phyloP scores from a whole-genome alignment of 2,888 invertebrate species.

The Camptogramma bilineatum region DNA sequence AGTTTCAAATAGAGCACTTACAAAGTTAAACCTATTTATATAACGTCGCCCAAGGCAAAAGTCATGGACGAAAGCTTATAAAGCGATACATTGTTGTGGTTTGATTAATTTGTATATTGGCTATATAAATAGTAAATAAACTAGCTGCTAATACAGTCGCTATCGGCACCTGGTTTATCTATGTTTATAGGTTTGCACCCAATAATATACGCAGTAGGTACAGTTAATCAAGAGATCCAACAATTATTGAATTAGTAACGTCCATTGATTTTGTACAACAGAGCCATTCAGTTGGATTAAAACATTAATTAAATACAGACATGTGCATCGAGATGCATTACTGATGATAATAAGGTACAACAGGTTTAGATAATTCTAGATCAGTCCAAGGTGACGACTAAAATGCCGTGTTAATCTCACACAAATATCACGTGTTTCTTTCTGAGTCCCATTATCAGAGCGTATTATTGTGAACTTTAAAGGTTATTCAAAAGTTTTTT shows the following conservation, averaged over 20 bases:
- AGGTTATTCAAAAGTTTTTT: no score
- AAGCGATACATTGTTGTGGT: constrained; percentile 9
- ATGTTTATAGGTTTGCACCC: background rate
- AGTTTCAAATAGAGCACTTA: background rate
- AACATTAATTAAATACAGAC: background rate
- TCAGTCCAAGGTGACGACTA: constrained; percentile 12
- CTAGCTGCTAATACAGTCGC: background rate
- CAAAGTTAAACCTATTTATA: background rate
- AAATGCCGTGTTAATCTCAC: background rate
- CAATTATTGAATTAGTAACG: constrained; percentile 11
- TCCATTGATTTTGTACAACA: constrained; percentile 12
- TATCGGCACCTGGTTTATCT: no score
- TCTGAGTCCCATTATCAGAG: background rate
- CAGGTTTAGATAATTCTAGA: constrained; percentile 28
- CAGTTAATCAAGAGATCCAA: background rate
- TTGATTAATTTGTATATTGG: background rate
- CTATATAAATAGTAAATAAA: background rate
- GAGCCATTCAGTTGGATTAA: constrained; percentile 5
- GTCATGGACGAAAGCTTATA: constrained; percentile 10
- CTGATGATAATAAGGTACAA: constrained; percentile 11
- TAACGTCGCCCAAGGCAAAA: background rate
- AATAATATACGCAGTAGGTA: background rate
- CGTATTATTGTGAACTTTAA: constrained; percentile 9
- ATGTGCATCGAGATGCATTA: constrained; percentile 1
- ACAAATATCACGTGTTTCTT: constrained; percentile 15